phyloP scores from a whole-genome alignment of 2,113 vertebrate species.

The Cephalopholis sonnerati region DNA sequence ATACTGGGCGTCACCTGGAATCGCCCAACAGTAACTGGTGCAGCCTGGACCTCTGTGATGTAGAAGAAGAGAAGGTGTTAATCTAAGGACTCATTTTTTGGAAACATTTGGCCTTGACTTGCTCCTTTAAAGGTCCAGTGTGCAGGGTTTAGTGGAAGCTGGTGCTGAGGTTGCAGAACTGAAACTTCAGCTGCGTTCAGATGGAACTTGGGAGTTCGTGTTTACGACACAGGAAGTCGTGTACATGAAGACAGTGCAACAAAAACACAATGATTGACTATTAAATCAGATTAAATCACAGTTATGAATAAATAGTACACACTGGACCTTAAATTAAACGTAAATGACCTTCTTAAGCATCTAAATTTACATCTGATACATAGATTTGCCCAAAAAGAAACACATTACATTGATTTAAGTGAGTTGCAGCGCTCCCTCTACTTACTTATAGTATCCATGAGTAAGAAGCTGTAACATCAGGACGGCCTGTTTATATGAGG shows the following conservation, averaged over 20 bases:
- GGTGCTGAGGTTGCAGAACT: too few relatives aligned
- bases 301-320: too few relatives aligned
- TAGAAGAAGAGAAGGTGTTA: neutral
- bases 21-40: constrained; percentile 90
- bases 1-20: constrained; percentile 92
- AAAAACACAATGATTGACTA: too few relatives aligned
- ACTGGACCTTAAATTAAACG: too few relatives aligned
- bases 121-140: too few relatives aligned
- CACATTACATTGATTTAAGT: neutral
- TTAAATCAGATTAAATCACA: too few relatives aligned
- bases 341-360: too few relatives aligned
- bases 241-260: too few relatives aligned
- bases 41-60: constrained; percentile 82
- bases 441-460: constrained; percentile 15
- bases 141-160: too few relatives aligned
- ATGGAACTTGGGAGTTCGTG: too few relatives aligned
- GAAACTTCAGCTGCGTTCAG: too few relatives aligned
- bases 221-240: too few relatives aligned
- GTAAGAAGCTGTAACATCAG: constrained; percentile 1
- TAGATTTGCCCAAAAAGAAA: neutral
- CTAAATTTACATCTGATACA: neutral
- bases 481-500: constrained; percentile 1
- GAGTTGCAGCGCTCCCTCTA: neutral
- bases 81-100: neutral
- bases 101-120: neutral